Conservation (phyloP, 2,888 invertebrate species). For the Cynaeus angustus region DNA sequence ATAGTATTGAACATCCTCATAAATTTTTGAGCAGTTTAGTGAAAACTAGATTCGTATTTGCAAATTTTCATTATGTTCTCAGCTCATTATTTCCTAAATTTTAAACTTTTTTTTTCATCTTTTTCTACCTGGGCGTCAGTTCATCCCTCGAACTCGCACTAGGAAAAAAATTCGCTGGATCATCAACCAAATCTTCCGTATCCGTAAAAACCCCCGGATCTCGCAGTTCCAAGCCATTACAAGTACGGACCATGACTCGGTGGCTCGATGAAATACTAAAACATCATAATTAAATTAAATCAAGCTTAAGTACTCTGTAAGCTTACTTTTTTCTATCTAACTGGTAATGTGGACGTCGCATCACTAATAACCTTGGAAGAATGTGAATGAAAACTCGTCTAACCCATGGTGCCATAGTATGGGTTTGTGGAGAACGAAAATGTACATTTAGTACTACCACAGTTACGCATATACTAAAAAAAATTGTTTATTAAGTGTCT, state of each 20-base stretch:
- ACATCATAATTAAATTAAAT: background rate
- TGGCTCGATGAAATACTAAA: conserved; percentile 60
- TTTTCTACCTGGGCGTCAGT: conserved; percentile 75
- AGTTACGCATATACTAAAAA: conserved; percentile 69
- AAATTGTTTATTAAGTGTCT: background rate
- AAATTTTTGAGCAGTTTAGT: too few species aligned
- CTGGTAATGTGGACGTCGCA: conserved; percentile 87
- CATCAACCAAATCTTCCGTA: conserved; percentile 67
- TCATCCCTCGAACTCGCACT: conserved; percentile 75
- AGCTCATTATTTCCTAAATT: too few species aligned
- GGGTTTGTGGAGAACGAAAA: conserved; percentile 98
- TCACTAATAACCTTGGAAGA: conserved; percentile 93
- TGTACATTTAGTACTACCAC: conserved; percentile 98
- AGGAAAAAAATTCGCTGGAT: conserved; percentile 74
- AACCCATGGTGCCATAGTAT: conserved; percentile 98
- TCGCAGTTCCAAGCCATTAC: conserved; percentile 84
- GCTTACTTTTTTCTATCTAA: conserved; percentile 76
- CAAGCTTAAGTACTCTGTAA: background rate
- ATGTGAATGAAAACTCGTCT: conserved; percentile 96
- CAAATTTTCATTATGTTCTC: too few species aligned
- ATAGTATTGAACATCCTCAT: too few species aligned
- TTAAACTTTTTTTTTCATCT: too few species aligned
- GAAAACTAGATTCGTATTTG: too few species aligned
- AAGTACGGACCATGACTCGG: conserved; percentile 84
- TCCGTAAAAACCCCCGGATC: conserved; percentile 71